Evolutionary conservation across 1,140 invertebrate species (phyloP).

Genomic region (Drosophila bocqueti): DNA sequence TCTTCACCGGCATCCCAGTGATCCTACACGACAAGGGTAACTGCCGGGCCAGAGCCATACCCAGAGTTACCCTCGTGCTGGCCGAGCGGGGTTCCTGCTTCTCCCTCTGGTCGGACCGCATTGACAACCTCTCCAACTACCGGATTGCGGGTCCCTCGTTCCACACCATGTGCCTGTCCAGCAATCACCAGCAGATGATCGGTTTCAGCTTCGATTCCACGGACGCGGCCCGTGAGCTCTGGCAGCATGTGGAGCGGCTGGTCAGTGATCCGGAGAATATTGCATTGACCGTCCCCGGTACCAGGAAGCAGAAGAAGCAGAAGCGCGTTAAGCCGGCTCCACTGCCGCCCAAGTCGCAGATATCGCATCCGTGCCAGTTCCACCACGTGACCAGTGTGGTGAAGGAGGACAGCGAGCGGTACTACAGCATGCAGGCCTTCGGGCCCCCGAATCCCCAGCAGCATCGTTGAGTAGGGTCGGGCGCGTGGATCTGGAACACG

Average conservation of each 20-base stretch:
- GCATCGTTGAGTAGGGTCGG: conserved; percentile 81
- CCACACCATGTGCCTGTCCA: conserved; percentile 93
- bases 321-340: conserved; percentile 86
- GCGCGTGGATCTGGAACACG: conserved; percentile 80
- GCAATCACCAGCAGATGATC: conserved; percentile 86
- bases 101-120: conserved; percentile 93
- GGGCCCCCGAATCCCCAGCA: conserved; percentile 80
- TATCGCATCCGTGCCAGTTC: conserved; percentile 94
- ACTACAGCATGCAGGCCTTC: conserved; percentile 89
- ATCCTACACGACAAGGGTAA: conserved; percentile 92
- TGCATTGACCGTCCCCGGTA: conserved; percentile 89
- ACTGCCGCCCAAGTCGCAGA: conserved; percentile 92
- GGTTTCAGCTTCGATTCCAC: conserved; percentile 92
- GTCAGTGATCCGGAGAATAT: conserved; percentile 93
- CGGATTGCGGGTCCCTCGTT: conserved; percentile 89
- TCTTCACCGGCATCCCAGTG: conserved; percentile 93
- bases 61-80: conserved; percentile 91
- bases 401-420: conserved; percentile 88
- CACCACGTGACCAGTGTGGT: conserved; percentile 94
- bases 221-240: conserved; percentile 90
- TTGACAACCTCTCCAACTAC: conserved; percentile 90
- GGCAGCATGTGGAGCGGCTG: conserved; percentile 89
- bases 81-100: conserved; percentile 94
- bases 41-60: conserved; percentile 89
- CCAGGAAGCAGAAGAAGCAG: conserved; percentile 87